Percentiles rank a stretch among this genome's conserved stretches.
Conservation (phyloP, 2,888 invertebrate genomes). For the Drosophila tripunctata region DNA sequence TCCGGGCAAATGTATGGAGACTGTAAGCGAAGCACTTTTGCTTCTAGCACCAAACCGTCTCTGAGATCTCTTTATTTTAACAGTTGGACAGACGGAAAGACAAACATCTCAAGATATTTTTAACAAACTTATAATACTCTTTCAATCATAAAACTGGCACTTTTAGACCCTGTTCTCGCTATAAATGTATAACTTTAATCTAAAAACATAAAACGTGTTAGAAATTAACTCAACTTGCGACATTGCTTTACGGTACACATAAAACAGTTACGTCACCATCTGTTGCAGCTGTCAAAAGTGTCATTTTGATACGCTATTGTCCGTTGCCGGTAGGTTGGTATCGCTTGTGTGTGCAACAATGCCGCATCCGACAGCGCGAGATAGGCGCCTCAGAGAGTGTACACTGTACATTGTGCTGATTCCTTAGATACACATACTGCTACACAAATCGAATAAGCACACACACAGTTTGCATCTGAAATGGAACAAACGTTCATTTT, state of each 20-base stretch:
- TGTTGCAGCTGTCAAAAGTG: slow-evolving; percentile 40
- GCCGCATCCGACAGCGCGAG: slow-evolving; percentile 49
- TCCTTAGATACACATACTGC: slow-evolving; percentile 9
- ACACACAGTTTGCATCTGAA: slow-evolving; percentile 1
- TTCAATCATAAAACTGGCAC: no score
- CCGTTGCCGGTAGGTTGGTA: slow-evolving; percentile 34
- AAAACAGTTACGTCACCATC: slow-evolving; percentile 21
- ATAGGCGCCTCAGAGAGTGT: slow-evolving; percentile 34
- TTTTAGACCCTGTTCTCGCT: no score
- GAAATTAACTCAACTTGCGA: no score
- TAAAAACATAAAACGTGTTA: no score
- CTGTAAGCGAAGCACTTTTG: no score
- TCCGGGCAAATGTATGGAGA: no score
- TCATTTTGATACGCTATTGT: slow-evolving; percentile 37
- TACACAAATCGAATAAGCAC: slow-evolving; percentile 3
- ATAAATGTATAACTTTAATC: no score
- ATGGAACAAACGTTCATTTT: slow-evolving; percentile 21
- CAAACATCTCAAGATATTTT: no score
- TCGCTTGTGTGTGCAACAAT: slow-evolving; percentile 47
- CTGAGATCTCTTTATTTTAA: no score
- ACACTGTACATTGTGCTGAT: slow-evolving; percentile 45
- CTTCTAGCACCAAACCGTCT: no score
- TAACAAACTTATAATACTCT: no score
- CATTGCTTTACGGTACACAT: neutral
- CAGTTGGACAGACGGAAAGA: no score